phyloP scores from a whole-genome alignment of 2,797 vertebrate genomes.

The Oreochromis grahami region DNA sequence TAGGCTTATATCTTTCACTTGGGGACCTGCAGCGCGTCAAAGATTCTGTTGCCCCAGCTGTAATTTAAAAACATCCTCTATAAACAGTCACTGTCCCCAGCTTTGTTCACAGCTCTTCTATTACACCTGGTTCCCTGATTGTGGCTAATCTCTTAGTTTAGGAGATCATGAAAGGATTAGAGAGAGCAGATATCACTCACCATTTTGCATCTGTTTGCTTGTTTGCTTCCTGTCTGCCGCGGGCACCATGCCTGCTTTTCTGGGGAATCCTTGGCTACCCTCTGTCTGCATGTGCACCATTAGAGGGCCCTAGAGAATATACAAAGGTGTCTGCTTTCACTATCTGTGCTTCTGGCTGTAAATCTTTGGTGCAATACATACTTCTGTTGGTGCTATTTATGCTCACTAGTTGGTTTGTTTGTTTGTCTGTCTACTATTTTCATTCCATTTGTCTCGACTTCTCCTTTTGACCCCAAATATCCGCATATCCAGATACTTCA shows the following conservation, averaged over 20 bases:
- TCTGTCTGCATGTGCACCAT: slow-evolving; percentile 3
- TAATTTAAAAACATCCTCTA: neutral
- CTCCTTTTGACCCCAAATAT: slow-evolving; percentile 29
- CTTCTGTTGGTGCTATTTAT: slow-evolving; percentile 8
- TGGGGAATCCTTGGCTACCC: slow-evolving; percentile 38
- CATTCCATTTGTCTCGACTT: slow-evolving; percentile 34
- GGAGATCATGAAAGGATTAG: neutral
- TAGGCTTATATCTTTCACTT: neutral
- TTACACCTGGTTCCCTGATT: neutral
- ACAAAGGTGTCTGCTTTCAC: slow-evolving; percentile 61
- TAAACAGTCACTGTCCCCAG: neutral
- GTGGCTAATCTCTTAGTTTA: neutral
- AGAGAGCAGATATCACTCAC: neutral
- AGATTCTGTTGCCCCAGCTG: neutral
- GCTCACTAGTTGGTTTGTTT: slow-evolving; percentile 16
- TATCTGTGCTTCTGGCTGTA: slow-evolving; percentile 24
- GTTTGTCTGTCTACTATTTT: slow-evolving; percentile 16
- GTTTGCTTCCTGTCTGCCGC: neutral
- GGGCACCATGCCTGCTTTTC: slow-evolving; percentile 34
- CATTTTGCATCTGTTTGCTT: slow-evolving; percentile 14
- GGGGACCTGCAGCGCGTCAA: neutral
- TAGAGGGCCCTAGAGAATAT: slow-evolving; percentile 12
- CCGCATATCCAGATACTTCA: slow-evolving; percentile 6
- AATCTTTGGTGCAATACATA: slow-evolving; percentile 28
- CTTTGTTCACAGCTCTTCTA: neutral